Conservation (phyloP, 2,797 vertebrate species). For the Octomys mimax region DNA sequence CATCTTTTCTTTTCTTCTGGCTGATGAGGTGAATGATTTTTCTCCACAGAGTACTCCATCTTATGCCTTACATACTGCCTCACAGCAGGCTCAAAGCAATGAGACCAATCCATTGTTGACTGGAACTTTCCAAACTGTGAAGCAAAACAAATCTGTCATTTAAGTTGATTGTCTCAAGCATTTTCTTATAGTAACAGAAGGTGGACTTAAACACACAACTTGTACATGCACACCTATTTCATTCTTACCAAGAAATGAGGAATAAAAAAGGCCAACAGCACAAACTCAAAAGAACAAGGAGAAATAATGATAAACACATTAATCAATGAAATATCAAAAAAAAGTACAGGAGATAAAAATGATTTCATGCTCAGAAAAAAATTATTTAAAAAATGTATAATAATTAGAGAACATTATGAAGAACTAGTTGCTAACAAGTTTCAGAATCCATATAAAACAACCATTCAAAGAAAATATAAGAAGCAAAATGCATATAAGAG, state of each 20-base stretch:
- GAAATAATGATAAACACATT: neutral
- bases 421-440: neutral
- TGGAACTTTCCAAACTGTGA: neutral
- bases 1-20: neutral
- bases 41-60: neutral
- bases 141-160: neutral
- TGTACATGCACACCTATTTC: neutral
- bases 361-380: neutral
- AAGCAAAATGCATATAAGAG: conserved; percentile 20
- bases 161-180: neutral
- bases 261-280: neutral
- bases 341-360: neutral
- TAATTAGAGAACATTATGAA: neutral
- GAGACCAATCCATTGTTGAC: neutral
- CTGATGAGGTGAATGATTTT: neutral
- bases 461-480: neutral
- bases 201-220: neutral
- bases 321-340: conserved; percentile 3
- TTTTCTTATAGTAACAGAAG: neutral
- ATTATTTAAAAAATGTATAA: neutral
- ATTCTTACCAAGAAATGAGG: neutral
- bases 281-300: neutral
- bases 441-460: neutral
- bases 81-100: neutral
- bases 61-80: neutral